Percentiles rank a stretch among this genome's conserved stretches.
Conservation (phyloP, 2,888 invertebrate species). For the Laothoe populi region DNA sequence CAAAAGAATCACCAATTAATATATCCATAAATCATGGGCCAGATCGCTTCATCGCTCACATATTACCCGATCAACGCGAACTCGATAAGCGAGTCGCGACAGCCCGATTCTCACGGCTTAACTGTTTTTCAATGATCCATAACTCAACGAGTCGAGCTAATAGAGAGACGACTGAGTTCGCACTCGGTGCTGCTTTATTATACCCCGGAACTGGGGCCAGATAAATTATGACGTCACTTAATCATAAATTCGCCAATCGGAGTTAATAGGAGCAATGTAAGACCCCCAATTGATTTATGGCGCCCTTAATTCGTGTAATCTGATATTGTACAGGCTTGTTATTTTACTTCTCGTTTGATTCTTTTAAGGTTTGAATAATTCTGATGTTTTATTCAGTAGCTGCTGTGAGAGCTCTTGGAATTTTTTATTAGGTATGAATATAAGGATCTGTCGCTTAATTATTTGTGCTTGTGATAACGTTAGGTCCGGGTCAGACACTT, state of each 20-base stretch:
- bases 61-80: conserved; percentile 19
- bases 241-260: conserved; percentile 67
- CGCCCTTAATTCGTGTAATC: conserved; percentile 48
- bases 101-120: conserved; percentile 29
- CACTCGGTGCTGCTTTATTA: conserved; percentile 63
- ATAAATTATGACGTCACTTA: conserved; percentile 69
- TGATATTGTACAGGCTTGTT: conserved; percentile 13
- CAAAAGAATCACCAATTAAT: conserved; percentile 7
- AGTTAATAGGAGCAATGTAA: conserved; percentile 57
- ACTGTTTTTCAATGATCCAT: conserved; percentile 49
- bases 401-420: neutral
- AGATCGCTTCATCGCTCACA: conserved; percentile 15
- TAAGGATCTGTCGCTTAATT: no score
- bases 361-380: neutral
- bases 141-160: conserved; percentile 58
- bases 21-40: neutral
- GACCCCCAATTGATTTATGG: conserved; percentile 58
- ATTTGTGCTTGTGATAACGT: no score
- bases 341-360: conserved; percentile 5
- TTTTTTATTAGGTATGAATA: no score
- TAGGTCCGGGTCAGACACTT: no score
- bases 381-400: neutral
- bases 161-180: conserved; percentile 58
- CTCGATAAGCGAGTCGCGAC: conserved; percentile 33
- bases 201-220: conserved; percentile 55